A percentile compares a stretch with the other conserved stretches of the same genome.
Evolutionary conservation across 2,888 invertebrate genomes (phyloP).

Genomic region (Brachynemurus nebulosus): DNA sequence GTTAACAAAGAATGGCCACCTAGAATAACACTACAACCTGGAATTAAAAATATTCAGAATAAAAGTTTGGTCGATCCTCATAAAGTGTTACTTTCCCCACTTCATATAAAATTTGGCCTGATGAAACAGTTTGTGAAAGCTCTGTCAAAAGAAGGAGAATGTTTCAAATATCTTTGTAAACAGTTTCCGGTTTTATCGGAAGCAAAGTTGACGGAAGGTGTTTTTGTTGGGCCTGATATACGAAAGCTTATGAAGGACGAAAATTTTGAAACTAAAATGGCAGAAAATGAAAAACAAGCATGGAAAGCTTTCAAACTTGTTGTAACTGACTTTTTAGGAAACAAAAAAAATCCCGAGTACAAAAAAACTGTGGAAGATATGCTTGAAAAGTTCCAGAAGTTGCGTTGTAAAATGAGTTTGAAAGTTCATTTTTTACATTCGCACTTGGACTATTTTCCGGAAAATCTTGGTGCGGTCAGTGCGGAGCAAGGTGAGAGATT

Average conservation of each 20-base stretch:
- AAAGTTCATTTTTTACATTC: too few species aligned
- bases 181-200: constrained; percentile 11
- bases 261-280: constrained; percentile 11
- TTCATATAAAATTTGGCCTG: constrained; percentile 11
- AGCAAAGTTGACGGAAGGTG: too few species aligned
- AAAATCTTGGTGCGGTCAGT: too few species aligned
- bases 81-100: constrained; percentile 3
- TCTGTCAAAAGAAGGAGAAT: constrained; percentile 7
- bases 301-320: too few species aligned
- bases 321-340: constrained; percentile 13
- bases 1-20: constrained; percentile 16
- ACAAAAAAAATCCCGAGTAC: constrained; percentile 12
- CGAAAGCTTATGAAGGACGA: constrained; percentile 11
- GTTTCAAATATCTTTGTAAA: constrained; percentile 10
- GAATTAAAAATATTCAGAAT: constrained; percentile 12
- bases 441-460: too few species aligned
- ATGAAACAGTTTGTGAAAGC: constrained; percentile 10
- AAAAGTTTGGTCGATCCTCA: constrained; percentile 11
- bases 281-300: too few species aligned
- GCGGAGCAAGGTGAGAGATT: too few species aligned
- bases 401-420: too few species aligned
- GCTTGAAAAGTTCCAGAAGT: too few species aligned
- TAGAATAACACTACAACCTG: constrained; percentile 10
- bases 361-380: too few species aligned
- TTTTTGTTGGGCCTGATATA: too few species aligned